phyloP scores from a whole-genome alignment of 2,113 vertebrate species.

The Cinclus cinclus region DNA sequence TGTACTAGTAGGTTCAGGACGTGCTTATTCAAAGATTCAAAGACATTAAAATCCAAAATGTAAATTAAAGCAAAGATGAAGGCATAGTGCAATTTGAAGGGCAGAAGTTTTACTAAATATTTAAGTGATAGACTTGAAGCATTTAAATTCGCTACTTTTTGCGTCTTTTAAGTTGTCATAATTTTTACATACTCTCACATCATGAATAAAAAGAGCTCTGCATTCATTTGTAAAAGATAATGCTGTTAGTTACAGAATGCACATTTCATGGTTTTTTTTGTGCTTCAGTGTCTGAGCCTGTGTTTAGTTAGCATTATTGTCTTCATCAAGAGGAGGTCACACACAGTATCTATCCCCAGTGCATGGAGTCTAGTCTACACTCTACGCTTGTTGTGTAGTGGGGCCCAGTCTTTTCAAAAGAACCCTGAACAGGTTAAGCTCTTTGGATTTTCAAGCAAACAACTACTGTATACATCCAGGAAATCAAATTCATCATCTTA shows the following conservation, averaged over 20 bases:
- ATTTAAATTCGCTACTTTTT: background rate
- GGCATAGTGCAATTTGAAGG: background rate
- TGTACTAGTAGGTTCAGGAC: background rate
- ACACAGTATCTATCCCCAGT: fast-evolving
- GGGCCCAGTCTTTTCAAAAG: background rate
- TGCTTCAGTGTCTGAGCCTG: background rate
- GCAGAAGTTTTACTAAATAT: background rate
- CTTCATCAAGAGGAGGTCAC: background rate
- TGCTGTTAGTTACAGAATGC: background rate
- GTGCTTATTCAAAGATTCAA: background rate
- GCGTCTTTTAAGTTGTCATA: background rate
- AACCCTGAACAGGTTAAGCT: background rate
- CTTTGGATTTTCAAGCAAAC: background rate
- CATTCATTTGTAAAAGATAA: background rate
- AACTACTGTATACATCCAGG: background rate
- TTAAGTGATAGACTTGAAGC: background rate
- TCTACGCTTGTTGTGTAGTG: fast-evolving
- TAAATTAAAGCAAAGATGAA: background rate
- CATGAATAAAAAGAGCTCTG: background rate
- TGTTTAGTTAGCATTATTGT: background rate
- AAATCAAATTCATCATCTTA: background rate
- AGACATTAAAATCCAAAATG: background rate
- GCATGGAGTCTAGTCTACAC: background rate
- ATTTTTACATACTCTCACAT: background rate
- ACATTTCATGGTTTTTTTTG: fast-evolving